A percentile compares a stretch with the other conserved stretches of the same genome.
Conservation (phyloP, 2,888 invertebrate genomes). For the Deilephila porcellus region DNA sequence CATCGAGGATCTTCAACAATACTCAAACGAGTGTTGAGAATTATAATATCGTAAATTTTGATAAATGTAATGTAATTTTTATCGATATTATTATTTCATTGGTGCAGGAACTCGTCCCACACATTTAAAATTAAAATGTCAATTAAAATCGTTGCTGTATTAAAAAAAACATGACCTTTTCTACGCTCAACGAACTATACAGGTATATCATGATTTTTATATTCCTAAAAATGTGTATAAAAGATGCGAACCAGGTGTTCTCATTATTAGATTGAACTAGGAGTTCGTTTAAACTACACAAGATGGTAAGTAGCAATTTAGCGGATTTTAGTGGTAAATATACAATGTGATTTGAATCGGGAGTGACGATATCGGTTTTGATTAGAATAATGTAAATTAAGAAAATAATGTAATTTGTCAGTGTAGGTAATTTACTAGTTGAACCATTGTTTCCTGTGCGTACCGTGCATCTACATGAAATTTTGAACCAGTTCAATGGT, state of each 20-base stretch:
- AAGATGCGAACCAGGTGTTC: slow-evolving; percentile 42
- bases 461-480: too few species aligned
- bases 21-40: background rate
- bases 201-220: slow-evolving; percentile 45
- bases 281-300: slow-evolving; percentile 49
- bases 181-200: slow-evolving; percentile 36
- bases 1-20: background rate
- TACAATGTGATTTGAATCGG: background rate
- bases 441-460: too few species aligned
- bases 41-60: slow-evolving; percentile 9
- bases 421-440: too few species aligned
- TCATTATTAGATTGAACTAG: slow-evolving; percentile 47
- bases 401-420: too few species aligned
- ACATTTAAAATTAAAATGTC: slow-evolving; percentile 48
- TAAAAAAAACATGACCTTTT: slow-evolving; percentile 53
- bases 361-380: too few species aligned
- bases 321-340: background rate
- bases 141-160: slow-evolving; percentile 33
- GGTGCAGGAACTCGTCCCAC: slow-evolving; percentile 36
- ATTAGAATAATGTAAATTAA: too few species aligned
- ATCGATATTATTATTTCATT: slow-evolving; percentile 31
- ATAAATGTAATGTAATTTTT: background rate
- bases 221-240: slow-evolving; percentile 48
- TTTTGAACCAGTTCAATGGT: too few species aligned
- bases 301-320: slow-evolving; percentile 53